Conservation (phyloP, 2,888 invertebrate genomes). For the Macrosoma leucophasiata region DNA sequence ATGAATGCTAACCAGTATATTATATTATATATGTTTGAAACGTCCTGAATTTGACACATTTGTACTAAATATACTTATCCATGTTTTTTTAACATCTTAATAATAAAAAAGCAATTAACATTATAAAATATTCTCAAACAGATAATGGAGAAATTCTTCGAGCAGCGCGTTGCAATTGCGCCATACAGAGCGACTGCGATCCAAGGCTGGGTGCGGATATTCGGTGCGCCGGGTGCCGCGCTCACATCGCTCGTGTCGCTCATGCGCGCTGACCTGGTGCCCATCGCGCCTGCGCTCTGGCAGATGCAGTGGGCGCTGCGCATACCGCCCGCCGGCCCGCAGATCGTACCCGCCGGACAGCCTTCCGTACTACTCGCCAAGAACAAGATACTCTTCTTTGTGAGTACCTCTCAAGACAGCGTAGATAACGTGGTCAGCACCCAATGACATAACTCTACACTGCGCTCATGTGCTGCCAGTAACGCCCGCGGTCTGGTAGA, state of each 20-base stretch:
- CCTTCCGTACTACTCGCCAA: slow-evolving; percentile 90
- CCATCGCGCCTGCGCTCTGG: slow-evolving; percentile 81
- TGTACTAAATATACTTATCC: too few species aligned
- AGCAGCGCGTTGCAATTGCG: slow-evolving; percentile 89
- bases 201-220: slow-evolving; percentile 88
- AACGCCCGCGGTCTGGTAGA: slow-evolving; percentile 83
- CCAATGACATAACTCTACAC: too few species aligned
- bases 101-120: too few species aligned
- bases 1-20: too few species aligned
- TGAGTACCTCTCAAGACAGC: slow-evolving; percentile 76
- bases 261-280: slow-evolving; percentile 80
- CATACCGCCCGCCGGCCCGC: slow-evolving; percentile 91
- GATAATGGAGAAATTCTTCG: slow-evolving; percentile 95
- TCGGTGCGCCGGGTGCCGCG: slow-evolving; percentile 90
- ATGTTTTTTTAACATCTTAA: too few species aligned
- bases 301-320: slow-evolving; percentile 93
- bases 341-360: slow-evolving; percentile 92
- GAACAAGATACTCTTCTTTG: slow-evolving; percentile 94
- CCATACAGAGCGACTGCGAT: slow-evolving; percentile 94
- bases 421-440: too few species aligned
- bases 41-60: too few species aligned
- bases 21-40: too few species aligned
- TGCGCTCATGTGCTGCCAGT: too few species aligned
- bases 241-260: slow-evolving; percentile 95
- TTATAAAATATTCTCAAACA: too few species aligned